These are phyloP conservation scores for Drosophila hamatofila DNA, from an alignment of 2,888 invertebrate genomes.

Conservation along the genomic window DNA sequence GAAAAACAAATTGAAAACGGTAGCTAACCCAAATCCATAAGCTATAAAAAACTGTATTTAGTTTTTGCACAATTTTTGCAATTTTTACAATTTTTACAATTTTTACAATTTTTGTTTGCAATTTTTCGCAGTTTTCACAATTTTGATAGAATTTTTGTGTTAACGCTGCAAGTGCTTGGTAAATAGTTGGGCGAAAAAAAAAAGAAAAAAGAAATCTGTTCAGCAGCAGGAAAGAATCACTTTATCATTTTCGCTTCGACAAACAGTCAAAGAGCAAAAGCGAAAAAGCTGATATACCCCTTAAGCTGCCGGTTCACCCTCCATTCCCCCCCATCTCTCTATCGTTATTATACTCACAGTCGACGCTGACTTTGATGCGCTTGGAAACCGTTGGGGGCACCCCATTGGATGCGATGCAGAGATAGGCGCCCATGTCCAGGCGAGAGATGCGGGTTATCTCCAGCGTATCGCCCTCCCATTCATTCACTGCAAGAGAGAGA, in stretches of 20 bases:
- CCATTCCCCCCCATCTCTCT: too few relatives aligned
- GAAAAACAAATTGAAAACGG: conserved; percentile 67
- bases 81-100: conserved; percentile 12
- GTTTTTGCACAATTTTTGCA: conserved; percentile 34
- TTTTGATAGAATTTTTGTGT: conserved; percentile 30
- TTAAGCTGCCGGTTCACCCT: background rate
- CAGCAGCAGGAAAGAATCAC: conserved; percentile 29
- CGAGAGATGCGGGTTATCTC: conserved; percentile 94
- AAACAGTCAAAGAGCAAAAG: conserved; percentile 30
- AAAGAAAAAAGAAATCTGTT: conserved; percentile 13
- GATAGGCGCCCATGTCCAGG: conserved; percentile 95
- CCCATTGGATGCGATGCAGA: conserved; percentile 95
- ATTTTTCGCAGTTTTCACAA: conserved; percentile 16
- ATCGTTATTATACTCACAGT: conserved; percentile 90
- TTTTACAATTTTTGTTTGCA: background rate
- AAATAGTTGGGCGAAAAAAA: conserved; percentile 23
- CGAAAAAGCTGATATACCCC: conserved; percentile 16
- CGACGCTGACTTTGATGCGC: conserved; percentile 96
- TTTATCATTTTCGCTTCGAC: conserved; percentile 53
- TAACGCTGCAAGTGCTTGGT: conserved; percentile 29
- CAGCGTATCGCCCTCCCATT: conserved; percentile 94
- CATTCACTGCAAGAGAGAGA: conserved; percentile 87
- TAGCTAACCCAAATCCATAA: conserved; percentile 20
- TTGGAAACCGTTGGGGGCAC: conserved; percentile 96
- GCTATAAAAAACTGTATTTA: conserved; percentile 29